A percentile compares a stretch with the other conserved stretches of the same genome.
phyloP scores from a whole-genome alignment of 1,140 invertebrate species.

The Aplysia californica region DNA sequence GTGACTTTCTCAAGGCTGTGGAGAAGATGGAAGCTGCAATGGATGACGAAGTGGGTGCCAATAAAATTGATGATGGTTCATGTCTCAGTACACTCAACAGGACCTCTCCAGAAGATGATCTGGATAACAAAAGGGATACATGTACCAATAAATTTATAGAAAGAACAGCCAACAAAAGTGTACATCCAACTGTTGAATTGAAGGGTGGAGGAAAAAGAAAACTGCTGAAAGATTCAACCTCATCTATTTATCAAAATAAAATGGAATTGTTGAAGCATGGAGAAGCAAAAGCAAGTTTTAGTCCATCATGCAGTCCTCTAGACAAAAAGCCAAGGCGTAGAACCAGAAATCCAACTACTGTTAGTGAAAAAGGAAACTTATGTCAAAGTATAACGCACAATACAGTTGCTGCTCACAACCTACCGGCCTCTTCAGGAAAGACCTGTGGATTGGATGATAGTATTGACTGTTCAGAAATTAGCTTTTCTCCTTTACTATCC shows the following conservation, averaged over 20 bases:
- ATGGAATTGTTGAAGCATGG: background rate
- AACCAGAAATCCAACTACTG: background rate
- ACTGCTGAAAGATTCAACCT: background rate
- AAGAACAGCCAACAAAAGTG: too few relatives aligned
- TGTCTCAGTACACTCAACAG: background rate
- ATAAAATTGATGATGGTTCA: background rate
- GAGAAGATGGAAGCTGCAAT: slow-evolving; percentile 15
- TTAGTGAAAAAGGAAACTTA: background rate
- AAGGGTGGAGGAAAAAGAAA: background rate
- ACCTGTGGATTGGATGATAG: background rate
- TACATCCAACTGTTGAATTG: background rate
- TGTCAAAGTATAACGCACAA: background rate
- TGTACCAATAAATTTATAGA: background rate
- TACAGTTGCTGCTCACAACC: background rate
- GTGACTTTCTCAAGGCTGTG: background rate
- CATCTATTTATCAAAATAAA: background rate
- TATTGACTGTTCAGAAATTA: background rate
- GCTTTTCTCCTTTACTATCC: background rate
- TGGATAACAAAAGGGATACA: background rate
- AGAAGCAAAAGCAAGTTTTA: background rate
- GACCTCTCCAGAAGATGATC: too few relatives aligned
- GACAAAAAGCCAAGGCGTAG: slow-evolving; percentile 5
- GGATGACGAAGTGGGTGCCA: background rate
- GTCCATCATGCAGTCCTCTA: slow-evolving; percentile 1
- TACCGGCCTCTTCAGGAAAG: background rate